A percentile compares a stretch with the other conserved stretches of the same genome.
These are phyloP conservation scores for Trissolcus japonicus DNA, from an alignment of 2,888 invertebrate species.

Conservation along the genomic window DNA sequence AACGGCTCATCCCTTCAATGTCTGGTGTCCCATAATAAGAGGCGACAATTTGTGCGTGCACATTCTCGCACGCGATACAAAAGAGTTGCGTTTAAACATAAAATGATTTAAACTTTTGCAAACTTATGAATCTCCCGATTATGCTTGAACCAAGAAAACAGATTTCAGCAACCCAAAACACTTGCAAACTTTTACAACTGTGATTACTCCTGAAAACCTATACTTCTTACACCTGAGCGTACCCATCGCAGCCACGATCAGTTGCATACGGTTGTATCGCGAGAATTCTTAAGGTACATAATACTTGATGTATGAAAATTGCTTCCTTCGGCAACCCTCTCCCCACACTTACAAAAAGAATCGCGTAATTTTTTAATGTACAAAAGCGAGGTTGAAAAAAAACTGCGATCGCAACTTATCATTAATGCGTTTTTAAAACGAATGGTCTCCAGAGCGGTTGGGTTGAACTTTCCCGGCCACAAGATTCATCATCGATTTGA, in stretches of 20 bases:
- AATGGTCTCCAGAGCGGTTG: neutral
- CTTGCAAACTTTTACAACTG: slow-evolving; percentile 6
- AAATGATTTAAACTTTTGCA: slow-evolving; percentile 49
- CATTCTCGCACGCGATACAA: neutral
- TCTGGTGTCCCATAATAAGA: neutral
- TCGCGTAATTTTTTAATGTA: slow-evolving; percentile 63
- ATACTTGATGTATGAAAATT: slow-evolving; percentile 51
- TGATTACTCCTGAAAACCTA: slow-evolving; percentile 38
- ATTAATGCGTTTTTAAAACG: slow-evolving; percentile 28
- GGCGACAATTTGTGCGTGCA: neutral
- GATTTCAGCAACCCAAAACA: slow-evolving; percentile 45
- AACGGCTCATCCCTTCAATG: slow-evolving; percentile 1
- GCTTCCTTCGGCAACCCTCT: slow-evolving; percentile 29
- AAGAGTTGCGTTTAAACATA: slow-evolving; percentile 40
- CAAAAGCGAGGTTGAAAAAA: slow-evolving; percentile 43
- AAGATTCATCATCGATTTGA: slow-evolving; percentile 13
- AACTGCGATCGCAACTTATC: slow-evolving; percentile 42
- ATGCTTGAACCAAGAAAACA: slow-evolving; percentile 37
- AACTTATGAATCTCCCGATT: slow-evolving; percentile 49
- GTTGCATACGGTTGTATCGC: no score
- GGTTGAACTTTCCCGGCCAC: neutral
- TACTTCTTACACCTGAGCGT: slow-evolving; percentile 1
- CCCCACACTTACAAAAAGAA: slow-evolving; percentile 27
- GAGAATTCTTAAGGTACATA: neutral
- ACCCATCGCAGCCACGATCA: neutral